phyloP scores from a whole-genome alignment of 2,888 invertebrate species.

The Lycaena phlaeas region DNA sequence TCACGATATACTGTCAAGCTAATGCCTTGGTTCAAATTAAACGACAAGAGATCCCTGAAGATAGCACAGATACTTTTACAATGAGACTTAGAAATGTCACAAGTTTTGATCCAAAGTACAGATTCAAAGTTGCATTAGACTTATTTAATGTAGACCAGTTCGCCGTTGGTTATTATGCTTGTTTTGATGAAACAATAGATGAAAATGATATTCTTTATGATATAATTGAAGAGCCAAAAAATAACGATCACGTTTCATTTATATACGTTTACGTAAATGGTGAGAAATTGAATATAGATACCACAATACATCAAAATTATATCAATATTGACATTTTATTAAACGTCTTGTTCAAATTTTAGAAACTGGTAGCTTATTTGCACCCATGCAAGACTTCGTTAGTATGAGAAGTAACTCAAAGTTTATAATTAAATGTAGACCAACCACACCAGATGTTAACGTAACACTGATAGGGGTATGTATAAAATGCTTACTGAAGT shows the following conservation, averaged over 20 bases:
- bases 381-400: slow-evolving; percentile 51
- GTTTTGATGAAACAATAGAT: slow-evolving; percentile 54
- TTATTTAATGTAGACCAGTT: slow-evolving; percentile 52
- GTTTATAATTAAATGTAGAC: slow-evolving; percentile 59
- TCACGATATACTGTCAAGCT: slow-evolving; percentile 46
- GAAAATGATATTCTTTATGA: slow-evolving; percentile 33
- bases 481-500: slow-evolving; percentile 27
- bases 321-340: slow-evolving; percentile 20
- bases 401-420: slow-evolving; percentile 34
- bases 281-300: too few species aligned
- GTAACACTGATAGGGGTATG: slow-evolving; percentile 51
- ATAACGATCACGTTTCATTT: slow-evolving; percentile 45
- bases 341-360: too few species aligned
- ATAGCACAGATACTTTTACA: slow-evolving; percentile 31
- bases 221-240: slow-evolving; percentile 42
- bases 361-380: slow-evolving; percentile 52
- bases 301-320: background rate
- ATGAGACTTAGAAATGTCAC: slow-evolving; percentile 23
- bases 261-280: slow-evolving; percentile 60
- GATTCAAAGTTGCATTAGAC: slow-evolving; percentile 57
- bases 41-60: slow-evolving; percentile 50
- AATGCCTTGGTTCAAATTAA: slow-evolving; percentile 37
- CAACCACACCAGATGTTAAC: slow-evolving; percentile 54
- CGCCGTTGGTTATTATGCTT: slow-evolving; percentile 72
- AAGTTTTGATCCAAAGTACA: slow-evolving; percentile 30